Conservation (phyloP, 2,888 invertebrate genomes). For the Athalia rosae region DNA sequence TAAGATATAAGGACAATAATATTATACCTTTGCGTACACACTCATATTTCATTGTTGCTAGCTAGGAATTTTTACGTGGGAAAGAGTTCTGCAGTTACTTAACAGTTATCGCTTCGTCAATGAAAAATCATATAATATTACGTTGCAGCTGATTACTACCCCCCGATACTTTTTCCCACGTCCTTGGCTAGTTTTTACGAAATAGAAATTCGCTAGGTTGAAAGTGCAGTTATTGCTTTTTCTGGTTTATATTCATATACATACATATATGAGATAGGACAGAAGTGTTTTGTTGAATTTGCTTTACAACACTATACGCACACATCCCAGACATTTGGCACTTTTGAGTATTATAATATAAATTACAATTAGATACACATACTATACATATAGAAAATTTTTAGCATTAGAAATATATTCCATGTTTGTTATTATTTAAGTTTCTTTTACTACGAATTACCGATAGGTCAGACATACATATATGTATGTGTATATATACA, state of each 20-base stretch:
- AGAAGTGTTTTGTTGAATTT: slow-evolving; percentile 38
- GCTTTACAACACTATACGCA: slow-evolving; percentile 35
- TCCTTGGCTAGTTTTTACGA: slow-evolving; percentile 22
- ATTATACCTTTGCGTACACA: slow-evolving; percentile 40
- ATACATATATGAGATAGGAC: slow-evolving; percentile 8
- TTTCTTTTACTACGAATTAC: slow-evolving; percentile 43
- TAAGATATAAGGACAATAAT: slow-evolving; percentile 43
- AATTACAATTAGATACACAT: slow-evolving; percentile 36
- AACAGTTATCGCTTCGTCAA: not conserved
- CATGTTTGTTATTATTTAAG: slow-evolving; percentile 43
- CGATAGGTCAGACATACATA: slow-evolving; percentile 25
- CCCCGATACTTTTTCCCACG: slow-evolving; percentile 23
- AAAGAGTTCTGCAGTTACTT: slow-evolving; percentile 18
- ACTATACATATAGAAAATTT: slow-evolving; percentile 42
- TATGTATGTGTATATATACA: not conserved
- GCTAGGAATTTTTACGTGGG: slow-evolving; percentile 23
- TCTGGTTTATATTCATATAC: not conserved
- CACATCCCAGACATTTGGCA: slow-evolving; percentile 35
- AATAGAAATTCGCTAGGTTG: slow-evolving; percentile 21
- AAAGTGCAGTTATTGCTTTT: slow-evolving; percentile 19
- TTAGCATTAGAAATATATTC: slow-evolving; percentile 42
- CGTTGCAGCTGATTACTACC: not conserved
- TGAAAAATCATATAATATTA: not conserved
- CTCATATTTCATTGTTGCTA: slow-evolving; percentile 33
- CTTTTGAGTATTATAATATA: slow-evolving; percentile 44